A percentile compares a stretch with the other conserved stretches of the same genome.
Conservation (phyloP, 2,797 vertebrate species). For the Chaetodon trifasciatus region DNA sequence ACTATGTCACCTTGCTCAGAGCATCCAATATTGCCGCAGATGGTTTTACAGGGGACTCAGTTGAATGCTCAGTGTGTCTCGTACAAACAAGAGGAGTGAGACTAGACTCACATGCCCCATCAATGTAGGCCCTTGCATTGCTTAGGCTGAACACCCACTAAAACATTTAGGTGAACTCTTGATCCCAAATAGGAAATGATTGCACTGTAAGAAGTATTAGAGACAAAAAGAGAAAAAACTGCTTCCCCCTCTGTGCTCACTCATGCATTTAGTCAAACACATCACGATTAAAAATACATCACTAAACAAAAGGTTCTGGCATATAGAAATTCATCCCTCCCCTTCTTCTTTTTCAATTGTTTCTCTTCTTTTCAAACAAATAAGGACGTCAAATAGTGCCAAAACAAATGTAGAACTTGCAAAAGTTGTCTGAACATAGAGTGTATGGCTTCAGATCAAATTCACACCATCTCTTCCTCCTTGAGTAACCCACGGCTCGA, state of each 20-base stretch:
- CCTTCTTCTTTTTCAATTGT: background rate
- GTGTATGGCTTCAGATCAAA: constrained; percentile 15
- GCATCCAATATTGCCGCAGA: too few relatives aligned
- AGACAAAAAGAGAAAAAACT: constrained; percentile 41
- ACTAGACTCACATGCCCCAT: too few relatives aligned
- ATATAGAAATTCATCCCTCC: constrained; percentile 62
- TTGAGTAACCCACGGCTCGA: constrained; percentile 39
- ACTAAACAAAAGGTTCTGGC: constrained; percentile 27
- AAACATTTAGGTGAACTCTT: constrained; percentile 52
- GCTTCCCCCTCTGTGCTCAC: constrained; percentile 54
- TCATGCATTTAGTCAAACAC: constrained; percentile 73
- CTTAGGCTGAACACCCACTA: background rate
- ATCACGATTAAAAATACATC: constrained; percentile 70
- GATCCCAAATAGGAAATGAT: constrained; percentile 38
- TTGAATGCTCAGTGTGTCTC: too few relatives aligned
- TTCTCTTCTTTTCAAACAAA: constrained; percentile 3
- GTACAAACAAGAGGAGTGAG: too few relatives aligned
- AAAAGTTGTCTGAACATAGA: constrained; percentile 20
- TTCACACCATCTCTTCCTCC: constrained; percentile 27
- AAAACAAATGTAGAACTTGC: constrained; percentile 4
- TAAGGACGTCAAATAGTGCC: background rate
- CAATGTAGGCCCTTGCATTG: background rate
- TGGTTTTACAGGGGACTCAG: too few relatives aligned
- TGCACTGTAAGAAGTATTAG: background rate
- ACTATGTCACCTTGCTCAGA: background rate